A percentile compares a stretch with the other conserved stretches of the same genome.
Evolutionary conservation across 2,797 vertebrate genomes (phyloP).

Genomic region (Arremon aurantiirostris): DNA sequence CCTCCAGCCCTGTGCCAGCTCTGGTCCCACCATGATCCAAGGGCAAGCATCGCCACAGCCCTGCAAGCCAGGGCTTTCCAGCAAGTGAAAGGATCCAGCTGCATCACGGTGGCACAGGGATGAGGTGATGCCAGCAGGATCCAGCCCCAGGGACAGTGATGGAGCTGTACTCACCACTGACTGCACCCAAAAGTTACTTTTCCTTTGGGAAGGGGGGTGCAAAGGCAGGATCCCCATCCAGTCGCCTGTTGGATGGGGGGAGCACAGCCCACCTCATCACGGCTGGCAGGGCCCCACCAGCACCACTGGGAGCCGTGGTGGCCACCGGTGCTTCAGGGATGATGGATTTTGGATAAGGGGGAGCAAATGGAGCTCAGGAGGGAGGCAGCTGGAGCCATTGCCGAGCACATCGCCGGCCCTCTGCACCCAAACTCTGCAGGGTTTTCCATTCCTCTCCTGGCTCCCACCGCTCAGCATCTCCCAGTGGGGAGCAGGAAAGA

Average conservation of each 20-base stretch:
- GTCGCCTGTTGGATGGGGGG: neutral
- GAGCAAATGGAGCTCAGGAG: neutral
- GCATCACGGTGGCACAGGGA: neutral
- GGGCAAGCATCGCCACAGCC: neutral
- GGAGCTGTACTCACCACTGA: accelerated
- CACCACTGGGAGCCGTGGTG: neutral
- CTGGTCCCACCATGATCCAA: neutral
- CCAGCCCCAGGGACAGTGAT: neutral
- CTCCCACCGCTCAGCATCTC: neutral
- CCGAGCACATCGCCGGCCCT: neutral
- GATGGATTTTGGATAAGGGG: neutral
- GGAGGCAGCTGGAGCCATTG: neutral
- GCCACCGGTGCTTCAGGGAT: neutral
- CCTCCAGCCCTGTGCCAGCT: accelerated
- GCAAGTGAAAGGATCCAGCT: neutral
- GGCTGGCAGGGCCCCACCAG: neutral
- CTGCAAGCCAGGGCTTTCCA: neutral
- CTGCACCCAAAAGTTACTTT: constrained; percentile 44
- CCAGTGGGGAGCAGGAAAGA: neutral
- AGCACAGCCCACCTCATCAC: neutral
- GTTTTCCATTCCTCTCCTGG: neutral
- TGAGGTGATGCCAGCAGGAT: neutral
- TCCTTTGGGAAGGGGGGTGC: neutral
- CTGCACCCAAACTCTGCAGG: constrained; percentile 7
- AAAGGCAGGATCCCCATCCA: neutral